phyloP scores from a whole-genome alignment of 1,140 invertebrate genomes.

The Charaxes varanes region DNA sequence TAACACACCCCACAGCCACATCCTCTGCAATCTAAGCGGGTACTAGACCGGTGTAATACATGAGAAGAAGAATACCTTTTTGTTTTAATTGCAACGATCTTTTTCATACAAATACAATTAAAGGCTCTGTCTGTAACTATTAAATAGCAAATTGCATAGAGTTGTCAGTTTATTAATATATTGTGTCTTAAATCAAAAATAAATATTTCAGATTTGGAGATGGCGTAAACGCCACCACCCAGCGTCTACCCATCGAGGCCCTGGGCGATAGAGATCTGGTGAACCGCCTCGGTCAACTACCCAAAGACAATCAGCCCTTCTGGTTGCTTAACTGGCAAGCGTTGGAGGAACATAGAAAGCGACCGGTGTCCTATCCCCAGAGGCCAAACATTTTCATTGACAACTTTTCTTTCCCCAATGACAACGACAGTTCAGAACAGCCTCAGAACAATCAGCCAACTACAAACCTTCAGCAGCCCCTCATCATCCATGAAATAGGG shows the following conservation, averaged over 20 bases:
- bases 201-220: slow-evolving; percentile 46
- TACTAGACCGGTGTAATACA: no score
- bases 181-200: no score
- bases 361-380: slow-evolving; percentile 31
- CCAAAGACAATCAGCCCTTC: slow-evolving; percentile 69
- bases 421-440: not conserved
- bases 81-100: no score
- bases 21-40: no score
- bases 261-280: slow-evolving; percentile 61
- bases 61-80: no score
- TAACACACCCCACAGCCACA: no score
- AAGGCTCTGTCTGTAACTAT: no score
- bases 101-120: no score
- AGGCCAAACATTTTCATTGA: slow-evolving; percentile 24
- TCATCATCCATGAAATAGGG: no score
- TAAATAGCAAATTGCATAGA: no score
- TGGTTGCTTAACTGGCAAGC: slow-evolving; percentile 66
- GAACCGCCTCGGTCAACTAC: slow-evolving; percentile 53
- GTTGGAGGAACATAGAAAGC: slow-evolving; percentile 32
- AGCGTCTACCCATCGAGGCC: slow-evolving; percentile 53
- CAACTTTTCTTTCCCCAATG: not conserved
- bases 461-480: no score
- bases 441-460: not conserved
- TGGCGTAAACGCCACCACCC: slow-evolving; percentile 23
- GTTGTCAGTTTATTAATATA: no score